These are phyloP conservation scores for Hippocampus barbouri DNA, from an alignment of 2,113 vertebrate genomes.

Conservation along the genomic window DNA sequence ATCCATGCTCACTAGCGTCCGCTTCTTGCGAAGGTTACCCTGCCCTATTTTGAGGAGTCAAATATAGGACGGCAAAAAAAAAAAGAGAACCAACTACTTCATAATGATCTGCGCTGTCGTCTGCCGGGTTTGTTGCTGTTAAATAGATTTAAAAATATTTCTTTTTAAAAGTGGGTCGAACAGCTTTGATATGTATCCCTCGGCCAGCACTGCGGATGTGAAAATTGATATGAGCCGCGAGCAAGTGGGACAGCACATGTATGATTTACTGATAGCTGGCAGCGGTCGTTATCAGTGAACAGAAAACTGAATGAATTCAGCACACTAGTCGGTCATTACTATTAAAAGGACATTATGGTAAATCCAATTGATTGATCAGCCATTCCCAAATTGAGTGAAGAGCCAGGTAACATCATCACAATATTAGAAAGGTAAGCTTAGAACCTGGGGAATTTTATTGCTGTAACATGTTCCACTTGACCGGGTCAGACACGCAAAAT, in stretches of 20 bases:
- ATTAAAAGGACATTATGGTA: neutral
- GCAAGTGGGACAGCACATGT: conserved; percentile 37
- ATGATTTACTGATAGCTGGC: conserved; percentile 20
- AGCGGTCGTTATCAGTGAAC: conserved; percentile 3
- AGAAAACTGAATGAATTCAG: conserved; percentile 10
- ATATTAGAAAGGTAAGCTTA: neutral
- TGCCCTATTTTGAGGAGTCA: conserved; percentile 69
- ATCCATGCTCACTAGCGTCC: conserved; percentile 51
- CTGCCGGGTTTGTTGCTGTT: conserved; percentile 29
- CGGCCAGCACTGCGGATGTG: conserved; percentile 14
- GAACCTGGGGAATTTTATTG: neutral
- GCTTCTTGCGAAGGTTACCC: conserved; percentile 61
- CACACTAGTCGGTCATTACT: neutral
- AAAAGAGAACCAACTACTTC: conserved; percentile 59
- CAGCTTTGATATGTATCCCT: conserved; percentile 25
- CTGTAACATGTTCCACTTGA: neutral
- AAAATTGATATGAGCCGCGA: conserved; percentile 22
- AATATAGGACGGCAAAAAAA: conserved; percentile 60
- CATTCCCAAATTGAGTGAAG: neutral
- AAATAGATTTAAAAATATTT: neutral
- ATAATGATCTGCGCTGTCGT: conserved; percentile 50
- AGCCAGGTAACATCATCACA: neutral
- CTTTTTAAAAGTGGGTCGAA: neutral
- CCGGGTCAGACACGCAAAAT: conserved; percentile 5
- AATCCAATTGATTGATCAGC: neutral